phyloP scores from a whole-genome alignment of 2,797 vertebrate genomes.

The Morelia viridis region DNA sequence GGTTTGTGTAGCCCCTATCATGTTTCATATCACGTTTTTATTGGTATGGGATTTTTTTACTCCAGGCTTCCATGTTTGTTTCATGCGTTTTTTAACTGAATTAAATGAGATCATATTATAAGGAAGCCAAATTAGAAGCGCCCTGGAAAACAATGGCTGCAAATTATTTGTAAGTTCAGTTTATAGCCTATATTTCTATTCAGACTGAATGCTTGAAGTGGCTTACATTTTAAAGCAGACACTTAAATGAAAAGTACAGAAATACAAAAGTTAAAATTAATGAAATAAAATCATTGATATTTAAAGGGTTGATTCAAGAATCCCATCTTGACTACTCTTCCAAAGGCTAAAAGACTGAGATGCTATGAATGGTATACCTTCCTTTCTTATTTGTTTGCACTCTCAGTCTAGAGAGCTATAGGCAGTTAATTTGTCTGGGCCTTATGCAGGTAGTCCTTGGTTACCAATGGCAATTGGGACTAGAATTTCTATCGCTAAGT shows the following conservation, averaged over 20 bases:
- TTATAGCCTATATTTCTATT: too few species aligned
- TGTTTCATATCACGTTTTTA: too few species aligned
- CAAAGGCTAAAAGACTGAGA: neutral
- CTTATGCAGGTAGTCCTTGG: neutral
- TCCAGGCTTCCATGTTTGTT: too few species aligned
- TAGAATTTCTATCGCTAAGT: neutral
- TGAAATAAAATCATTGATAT: neutral
- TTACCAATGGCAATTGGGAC: neutral
- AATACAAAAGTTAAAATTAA: neutral
- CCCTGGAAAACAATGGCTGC: too few species aligned
- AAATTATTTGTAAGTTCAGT: too few species aligned
- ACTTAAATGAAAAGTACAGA: neutral
- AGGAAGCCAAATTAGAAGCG: too few species aligned
- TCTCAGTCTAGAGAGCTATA: neutral
- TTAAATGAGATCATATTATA: too few species aligned
- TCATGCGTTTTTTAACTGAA: too few species aligned
- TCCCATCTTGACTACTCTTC: neutral
- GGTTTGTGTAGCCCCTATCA: too few species aligned
- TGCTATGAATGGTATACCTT: neutral
- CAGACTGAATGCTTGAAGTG: too few species aligned
- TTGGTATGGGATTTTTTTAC: too few species aligned
- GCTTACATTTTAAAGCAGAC: too few species aligned
- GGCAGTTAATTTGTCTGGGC: neutral
- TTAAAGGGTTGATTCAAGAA: neutral
- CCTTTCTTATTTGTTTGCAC: neutral